phyloP scores from a whole-genome alignment of 2,797 vertebrate species.

The Florisuga fusca region DNA sequence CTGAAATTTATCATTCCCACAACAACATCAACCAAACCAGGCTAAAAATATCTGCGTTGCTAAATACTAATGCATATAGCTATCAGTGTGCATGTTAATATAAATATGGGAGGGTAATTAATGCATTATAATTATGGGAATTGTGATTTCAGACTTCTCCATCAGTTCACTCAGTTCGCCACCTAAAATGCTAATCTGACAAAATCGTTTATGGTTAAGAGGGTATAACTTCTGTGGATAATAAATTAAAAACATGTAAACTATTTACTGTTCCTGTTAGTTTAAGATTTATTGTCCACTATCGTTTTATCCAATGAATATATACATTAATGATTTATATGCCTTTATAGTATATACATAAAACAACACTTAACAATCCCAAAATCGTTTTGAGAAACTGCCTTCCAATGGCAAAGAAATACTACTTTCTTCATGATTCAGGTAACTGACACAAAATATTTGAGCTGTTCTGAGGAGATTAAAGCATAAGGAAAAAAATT shows the following conservation, averaged over 20 bases:
- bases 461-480: not conserved
- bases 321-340: not conserved
- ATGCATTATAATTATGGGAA: not conserved
- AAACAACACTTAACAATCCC: not conserved
- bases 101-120: not conserved
- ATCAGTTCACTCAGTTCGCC: not conserved
- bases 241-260: not conserved
- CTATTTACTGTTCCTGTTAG: not conserved
- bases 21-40: not conserved
- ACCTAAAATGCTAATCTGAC: not conserved
- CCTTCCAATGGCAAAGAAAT: not conserved
- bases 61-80: not conserved
- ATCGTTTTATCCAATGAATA: not conserved
- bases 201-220: not conserved
- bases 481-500: not conserved
- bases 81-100: not conserved
- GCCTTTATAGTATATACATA: not conserved
- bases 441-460: not conserved
- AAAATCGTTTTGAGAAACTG: not conserved
- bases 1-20: not conserved
- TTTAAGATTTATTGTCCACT: not conserved
- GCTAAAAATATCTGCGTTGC: not conserved
- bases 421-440: not conserved
- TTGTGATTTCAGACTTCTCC: not conserved
- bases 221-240: not conserved